Percentiles rank a stretch among this genome's conserved stretches.
These are phyloP conservation scores for Cephonodes hylas DNA, from an alignment of 2,888 invertebrate genomes.

Conservation along the genomic window DNA sequence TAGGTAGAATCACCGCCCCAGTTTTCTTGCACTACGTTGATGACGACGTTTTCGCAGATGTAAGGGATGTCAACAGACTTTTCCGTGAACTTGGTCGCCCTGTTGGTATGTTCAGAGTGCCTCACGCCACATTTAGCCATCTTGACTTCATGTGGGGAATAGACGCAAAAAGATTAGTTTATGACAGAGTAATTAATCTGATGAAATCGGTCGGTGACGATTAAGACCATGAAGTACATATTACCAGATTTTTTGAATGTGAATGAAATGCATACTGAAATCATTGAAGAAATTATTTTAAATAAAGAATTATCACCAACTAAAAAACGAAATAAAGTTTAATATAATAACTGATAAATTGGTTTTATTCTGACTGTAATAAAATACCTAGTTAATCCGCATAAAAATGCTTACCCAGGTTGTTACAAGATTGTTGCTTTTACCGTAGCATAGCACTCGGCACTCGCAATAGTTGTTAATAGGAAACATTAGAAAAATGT, in stretches of 20 bases:
- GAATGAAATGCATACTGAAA: too few relatives aligned
- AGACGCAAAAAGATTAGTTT: conserved; percentile 77
- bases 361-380: too few relatives aligned
- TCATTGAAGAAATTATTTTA: background rate
- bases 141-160: conserved; percentile 85
- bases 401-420: too few relatives aligned
- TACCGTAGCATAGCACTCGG: too few relatives aligned
- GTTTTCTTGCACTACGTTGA: conserved; percentile 82
- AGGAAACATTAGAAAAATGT: too few relatives aligned
- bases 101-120: conserved; percentile 75
- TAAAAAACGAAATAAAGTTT: too few relatives aligned
- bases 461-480: too few relatives aligned
- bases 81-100: conserved; percentile 68
- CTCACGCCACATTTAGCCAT: conserved; percentile 82
- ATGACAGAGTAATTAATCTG: conserved; percentile 71
- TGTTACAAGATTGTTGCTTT: too few relatives aligned
- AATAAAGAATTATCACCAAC: background rate
- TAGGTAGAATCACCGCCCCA: conserved; percentile 76
- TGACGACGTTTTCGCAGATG: conserved; percentile 81
- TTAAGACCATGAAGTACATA: background rate
- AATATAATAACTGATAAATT: too few relatives aligned
- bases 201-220: conserved; percentile 54
- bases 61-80: conserved; percentile 72
- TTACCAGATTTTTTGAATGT: background rate
- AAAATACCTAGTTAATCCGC: too few relatives aligned